Base-by-base conservation (phyloP, 2,888 invertebrate genomes). In the Watsonalla binaria region DNA sequence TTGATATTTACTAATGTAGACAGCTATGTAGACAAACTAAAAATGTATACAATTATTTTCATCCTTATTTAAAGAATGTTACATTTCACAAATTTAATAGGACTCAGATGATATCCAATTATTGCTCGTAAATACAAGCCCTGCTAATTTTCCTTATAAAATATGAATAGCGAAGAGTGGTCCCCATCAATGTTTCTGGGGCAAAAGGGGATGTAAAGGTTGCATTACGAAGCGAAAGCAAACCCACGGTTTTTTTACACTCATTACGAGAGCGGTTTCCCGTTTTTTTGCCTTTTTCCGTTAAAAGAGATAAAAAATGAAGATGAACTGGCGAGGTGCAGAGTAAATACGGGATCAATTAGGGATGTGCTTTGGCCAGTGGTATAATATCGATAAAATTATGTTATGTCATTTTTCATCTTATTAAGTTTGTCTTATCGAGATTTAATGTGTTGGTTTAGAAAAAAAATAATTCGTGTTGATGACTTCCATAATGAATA, bases 291-390 rank as follows among this genome's bases (percentile, higher is more conserved):
- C 80, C 82, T 79, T 88, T 86, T 86, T 84, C 83, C 85, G 82
- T 80, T 83, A 82, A 86, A 88, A 86, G 82, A 86, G 83, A 84
- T 84, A 89, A 89, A 90, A 90, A 88, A 89, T 87, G 86, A 87
- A 90, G 90, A 90, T 89, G 87, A 89, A 90, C 89, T 84, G 86
- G 82, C 84, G 86, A 86, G 90, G 86, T 86, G 84, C 90, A 84
- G 88, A 82, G 90, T 87, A 90, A 90, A 90, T 90, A 89, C 85
- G 85, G 76, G 82, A 79, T 78, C 76, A 74, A 57, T 42, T 80
- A 88, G 83, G 57, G 84, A 56, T 71, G 82, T 56, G 42, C 9
- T 0, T 5, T 39, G 0, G 6, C 42, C 11, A 42, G 15, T 11
- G 47, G 55, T 45, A 49, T 52, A 47, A 14, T 56, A 47, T 59